Conservation (phyloP, 2,797 vertebrate genomes). For the Macrochelys suwanniensis region DNA sequence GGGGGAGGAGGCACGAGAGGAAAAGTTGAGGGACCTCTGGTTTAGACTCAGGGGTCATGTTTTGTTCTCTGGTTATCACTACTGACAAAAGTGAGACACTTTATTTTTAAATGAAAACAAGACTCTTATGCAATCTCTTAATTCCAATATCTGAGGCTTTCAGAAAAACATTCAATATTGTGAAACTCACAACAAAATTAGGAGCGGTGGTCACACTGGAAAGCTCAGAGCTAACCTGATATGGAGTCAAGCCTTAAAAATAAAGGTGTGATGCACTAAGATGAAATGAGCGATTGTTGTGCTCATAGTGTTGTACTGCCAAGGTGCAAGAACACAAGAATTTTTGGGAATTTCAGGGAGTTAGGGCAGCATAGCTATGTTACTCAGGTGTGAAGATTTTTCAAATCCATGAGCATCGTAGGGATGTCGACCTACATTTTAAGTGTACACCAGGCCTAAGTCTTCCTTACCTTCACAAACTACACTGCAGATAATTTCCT, state of each 20-base stretch:
- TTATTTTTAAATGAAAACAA: not conserved
- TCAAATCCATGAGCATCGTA: not conserved
- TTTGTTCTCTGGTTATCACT: not conserved
- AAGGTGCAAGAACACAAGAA: not conserved
- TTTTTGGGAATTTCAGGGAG: not conserved
- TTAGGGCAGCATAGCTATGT: not conserved
- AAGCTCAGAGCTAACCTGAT: not conserved
- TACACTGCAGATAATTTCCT: not conserved
- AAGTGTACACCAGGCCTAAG: not conserved
- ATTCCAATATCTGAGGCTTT: fast-evolving
- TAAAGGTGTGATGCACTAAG: not conserved
- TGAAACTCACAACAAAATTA: not conserved
- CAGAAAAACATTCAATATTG: fast-evolving
- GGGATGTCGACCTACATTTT: not conserved
- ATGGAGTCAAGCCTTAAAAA: not conserved
- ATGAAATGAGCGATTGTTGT: not conserved
- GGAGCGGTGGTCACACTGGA: not conserved
- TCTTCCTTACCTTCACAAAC: not conserved
- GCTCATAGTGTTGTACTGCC: not conserved
- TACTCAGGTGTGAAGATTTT: not conserved
- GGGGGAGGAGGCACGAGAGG: no score
- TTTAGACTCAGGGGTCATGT: no score
- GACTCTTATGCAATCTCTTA: not conserved
- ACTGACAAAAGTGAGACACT: not conserved
- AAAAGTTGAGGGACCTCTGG: no score